Percentiles rank a stretch among this genome's conserved stretches.
These are phyloP conservation scores for Columba guinea DNA, from an alignment of 2,797 vertebrate genomes.

Conservation along the genomic window DNA sequence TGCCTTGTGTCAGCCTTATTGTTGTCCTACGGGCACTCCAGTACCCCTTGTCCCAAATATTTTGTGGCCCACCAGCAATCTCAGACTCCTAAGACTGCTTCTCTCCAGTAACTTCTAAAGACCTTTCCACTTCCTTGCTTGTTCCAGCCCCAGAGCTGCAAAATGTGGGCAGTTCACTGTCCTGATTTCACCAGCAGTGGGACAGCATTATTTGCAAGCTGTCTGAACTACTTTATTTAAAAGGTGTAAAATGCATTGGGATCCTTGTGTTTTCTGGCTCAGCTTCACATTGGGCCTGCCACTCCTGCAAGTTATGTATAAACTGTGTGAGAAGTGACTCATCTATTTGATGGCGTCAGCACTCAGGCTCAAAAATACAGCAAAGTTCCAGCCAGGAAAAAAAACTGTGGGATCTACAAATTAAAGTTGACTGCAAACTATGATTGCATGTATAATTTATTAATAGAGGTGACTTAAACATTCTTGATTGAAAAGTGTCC, in stretches of 20 bases:
- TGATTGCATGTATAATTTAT: background rate
- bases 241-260: background rate
- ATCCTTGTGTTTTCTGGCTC: background rate
- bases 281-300: background rate
- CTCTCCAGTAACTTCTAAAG: background rate
- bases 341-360: background rate
- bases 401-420: background rate
- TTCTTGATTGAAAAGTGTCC: background rate
- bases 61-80: background rate
- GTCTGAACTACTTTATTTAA: background rate
- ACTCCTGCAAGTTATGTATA: background rate
- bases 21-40: background rate
- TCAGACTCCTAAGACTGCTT: background rate
- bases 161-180: background rate
- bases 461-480: background rate
- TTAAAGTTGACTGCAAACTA: background rate
- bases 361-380: background rate
- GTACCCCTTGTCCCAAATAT: background rate
- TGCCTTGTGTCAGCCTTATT: background rate
- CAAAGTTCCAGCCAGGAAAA: background rate
- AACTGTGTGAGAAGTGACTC: background rate
- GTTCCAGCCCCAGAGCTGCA: background rate
- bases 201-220: background rate
- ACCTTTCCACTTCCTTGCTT: background rate
- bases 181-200: background rate